Evolutionary conservation across 2,113 vertebrate genomes (phyloP).

Genomic region (Alosa alosa): DNA sequence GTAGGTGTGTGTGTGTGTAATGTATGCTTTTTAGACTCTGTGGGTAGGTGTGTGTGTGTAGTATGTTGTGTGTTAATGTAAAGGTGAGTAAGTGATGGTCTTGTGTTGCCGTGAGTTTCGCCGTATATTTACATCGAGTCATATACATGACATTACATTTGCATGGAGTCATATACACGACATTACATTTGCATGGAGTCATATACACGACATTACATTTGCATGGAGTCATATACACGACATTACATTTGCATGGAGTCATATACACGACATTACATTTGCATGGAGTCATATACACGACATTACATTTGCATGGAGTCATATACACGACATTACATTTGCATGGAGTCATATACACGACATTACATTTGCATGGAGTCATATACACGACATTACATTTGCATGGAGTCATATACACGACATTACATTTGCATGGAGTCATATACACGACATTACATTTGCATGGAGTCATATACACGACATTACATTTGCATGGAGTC

Average conservation of each 20-base stretch:
- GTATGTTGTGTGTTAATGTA: conserved; percentile 36
- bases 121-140: not conserved
- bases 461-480: not conserved
- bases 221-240: too few relatives aligned
- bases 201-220: not conserved
- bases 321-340: too few relatives aligned
- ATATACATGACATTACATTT: too few relatives aligned
- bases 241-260: too few relatives aligned
- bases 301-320: not conserved
- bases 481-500: too few relatives aligned
- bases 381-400: not conserved
- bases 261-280: not conserved
- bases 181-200: too few relatives aligned
- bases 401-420: not conserved
- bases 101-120: too few relatives aligned
- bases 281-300: not conserved
- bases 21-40: not conserved
- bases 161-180: too few relatives aligned
- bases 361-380: too few relatives aligned
- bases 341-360: not conserved
- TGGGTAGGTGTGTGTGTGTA: not conserved
- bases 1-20: not conserved
- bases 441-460: too few relatives aligned
- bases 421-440: not conserved
- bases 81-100: not conserved